Evolutionary conservation across 1,140 invertebrate genomes (phyloP).

Genomic region (Acromyrmex heyeri): DNA sequence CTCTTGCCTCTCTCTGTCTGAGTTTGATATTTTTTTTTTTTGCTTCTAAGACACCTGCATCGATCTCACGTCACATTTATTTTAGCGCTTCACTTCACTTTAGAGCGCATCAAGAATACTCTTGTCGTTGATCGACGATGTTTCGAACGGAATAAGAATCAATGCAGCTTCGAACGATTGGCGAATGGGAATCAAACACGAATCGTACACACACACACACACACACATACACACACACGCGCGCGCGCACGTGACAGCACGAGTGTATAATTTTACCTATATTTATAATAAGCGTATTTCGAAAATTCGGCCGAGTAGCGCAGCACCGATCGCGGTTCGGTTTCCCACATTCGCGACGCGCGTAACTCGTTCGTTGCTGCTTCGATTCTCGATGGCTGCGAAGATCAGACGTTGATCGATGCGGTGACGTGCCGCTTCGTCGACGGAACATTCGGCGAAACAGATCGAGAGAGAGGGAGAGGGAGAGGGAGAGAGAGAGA

Average conservation of each 20-base stretch:
- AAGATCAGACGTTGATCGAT: slow-evolving; percentile 13
- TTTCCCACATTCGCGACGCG: not conserved
- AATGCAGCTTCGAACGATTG: slow-evolving; percentile 3
- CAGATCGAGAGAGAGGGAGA: not conserved
- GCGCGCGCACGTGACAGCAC: slow-evolving; percentile 7
- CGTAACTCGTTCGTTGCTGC: not conserved
- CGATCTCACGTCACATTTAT: not conserved
- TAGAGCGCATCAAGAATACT: not conserved
- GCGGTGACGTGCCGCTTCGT: not conserved
- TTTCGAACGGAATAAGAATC: not conserved
- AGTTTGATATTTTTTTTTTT: slow-evolving; percentile 10
- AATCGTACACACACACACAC: not conserved
- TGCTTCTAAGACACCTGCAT: slow-evolving; percentile 1
- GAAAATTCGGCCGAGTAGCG: slow-evolving; percentile 64
- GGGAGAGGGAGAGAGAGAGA: no score
- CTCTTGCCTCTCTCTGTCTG: slow-evolving; percentile 30
- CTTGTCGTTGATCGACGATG: not conserved
- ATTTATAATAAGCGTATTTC: slow-evolving; percentile 75
- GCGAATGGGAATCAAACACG: slow-evolving; percentile 36
- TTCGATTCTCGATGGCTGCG: not conserved
- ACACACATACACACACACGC: not conserved
- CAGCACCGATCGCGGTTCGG: not conserved
- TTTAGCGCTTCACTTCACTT: slow-evolving; percentile 20
- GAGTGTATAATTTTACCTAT: slow-evolving; percentile 44
- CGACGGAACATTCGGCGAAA: not conserved